phyloP scores from a whole-genome alignment of 1,140 invertebrate genomes.

The Hylyphantes graminicola region DNA sequence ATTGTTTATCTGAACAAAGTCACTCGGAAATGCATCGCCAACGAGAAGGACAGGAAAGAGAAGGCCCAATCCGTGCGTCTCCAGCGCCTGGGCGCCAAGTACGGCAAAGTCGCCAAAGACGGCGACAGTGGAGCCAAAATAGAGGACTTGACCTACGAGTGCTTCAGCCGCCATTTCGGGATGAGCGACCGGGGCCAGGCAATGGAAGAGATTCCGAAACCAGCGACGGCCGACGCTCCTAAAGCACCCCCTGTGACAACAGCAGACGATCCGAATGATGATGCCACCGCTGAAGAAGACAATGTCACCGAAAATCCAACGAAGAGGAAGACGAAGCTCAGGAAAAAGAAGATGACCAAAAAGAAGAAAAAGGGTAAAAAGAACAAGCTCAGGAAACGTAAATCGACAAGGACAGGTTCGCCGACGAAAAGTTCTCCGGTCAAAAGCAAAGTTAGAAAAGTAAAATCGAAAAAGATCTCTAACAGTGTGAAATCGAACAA shows the following conservation, averaged over 20 bases:
- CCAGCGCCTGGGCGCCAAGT: neutral
- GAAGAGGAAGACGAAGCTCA: constrained; percentile 9
- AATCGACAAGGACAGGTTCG: neutral
- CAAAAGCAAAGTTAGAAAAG: neutral
- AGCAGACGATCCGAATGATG: neutral
- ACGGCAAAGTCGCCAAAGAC: neutral
- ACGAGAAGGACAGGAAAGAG: constrained; percentile 9
- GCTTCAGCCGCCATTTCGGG: constrained; percentile 24
- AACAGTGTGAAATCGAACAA: neutral
- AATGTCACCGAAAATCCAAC: neutral
- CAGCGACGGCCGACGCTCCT: neutral
- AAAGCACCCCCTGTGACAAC: neutral
- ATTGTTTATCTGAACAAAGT: constrained; percentile 37
- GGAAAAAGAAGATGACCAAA: constrained; percentile 22
- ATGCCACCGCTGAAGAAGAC: neutral
- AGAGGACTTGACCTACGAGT: constrained; percentile 38
- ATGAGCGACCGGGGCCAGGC: constrained; percentile 10
- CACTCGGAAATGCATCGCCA: neutral
- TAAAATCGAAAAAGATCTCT: neutral
- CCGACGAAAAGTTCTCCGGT: neutral
- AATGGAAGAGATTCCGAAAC: constrained; percentile 24
- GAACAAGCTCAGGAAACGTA: constrained; percentile 2
- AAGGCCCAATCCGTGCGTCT: neutral
- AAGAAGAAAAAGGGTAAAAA: constrained; percentile 16
- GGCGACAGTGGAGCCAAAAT: constrained; percentile 9